phyloP scores from a whole-genome alignment of 2,888 invertebrate species.

The Hymenopus coronatus region DNA sequence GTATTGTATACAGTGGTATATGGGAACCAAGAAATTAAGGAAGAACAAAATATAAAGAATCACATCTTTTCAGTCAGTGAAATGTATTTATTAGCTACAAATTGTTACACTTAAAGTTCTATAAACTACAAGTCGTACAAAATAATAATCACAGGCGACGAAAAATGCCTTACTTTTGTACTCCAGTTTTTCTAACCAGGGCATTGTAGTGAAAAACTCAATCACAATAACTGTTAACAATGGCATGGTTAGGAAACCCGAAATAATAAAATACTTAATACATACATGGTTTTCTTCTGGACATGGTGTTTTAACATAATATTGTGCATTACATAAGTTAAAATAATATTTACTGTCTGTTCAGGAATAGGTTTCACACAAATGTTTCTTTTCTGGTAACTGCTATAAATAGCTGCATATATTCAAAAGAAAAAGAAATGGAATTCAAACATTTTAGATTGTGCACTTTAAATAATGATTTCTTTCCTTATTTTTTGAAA shows the following conservation, averaged over 20 bases:
- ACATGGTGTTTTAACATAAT: no score
- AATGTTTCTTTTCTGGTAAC: background rate
- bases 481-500: no score
- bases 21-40: background rate
- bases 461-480: no score
- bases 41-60: background rate
- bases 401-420: no score
- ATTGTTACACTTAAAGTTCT: background rate
- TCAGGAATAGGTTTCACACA: constrained; percentile 18
- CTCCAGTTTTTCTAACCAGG: constrained; percentile 38
- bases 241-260: constrained; percentile 30
- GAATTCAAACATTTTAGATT: no score
- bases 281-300: background rate
- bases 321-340: no score
- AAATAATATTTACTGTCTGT: background rate
- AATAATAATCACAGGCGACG: constrained; percentile 34
- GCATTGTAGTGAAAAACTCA: constrained; percentile 18
- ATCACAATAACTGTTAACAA: constrained; percentile 7
- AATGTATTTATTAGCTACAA: background rate
- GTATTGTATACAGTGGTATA: background rate
- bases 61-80: background rate
- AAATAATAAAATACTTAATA: constrained; percentile 2
- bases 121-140: background rate
- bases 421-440: no score
- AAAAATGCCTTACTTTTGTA: constrained; percentile 45